Conservation (phyloP, 2,797 vertebrate genomes). For the Sebastes oblongus region DNA sequence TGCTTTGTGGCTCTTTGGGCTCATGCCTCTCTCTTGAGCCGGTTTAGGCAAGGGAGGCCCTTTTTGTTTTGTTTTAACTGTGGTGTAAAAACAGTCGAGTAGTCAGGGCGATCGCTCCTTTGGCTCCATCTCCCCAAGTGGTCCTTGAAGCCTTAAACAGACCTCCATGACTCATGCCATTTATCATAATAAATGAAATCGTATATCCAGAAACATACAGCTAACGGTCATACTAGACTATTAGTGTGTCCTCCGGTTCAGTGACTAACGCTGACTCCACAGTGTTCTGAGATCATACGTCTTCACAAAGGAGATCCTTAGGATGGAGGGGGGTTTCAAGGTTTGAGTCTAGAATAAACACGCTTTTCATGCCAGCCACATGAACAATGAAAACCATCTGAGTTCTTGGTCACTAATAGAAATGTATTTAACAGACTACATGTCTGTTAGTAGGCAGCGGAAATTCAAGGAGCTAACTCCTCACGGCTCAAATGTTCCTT, state of each 20-base stretch:
- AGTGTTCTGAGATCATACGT: conserved; percentile 36
- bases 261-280: conserved; percentile 57
- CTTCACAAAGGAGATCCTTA: conserved; percentile 23
- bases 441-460: conserved; percentile 41
- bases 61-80: conserved; percentile 63
- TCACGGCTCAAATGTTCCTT: conserved; percentile 17
- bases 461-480: conserved; percentile 34
- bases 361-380: conserved; percentile 27
- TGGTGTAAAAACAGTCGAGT: conserved; percentile 62
- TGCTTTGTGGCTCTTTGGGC: conserved; percentile 29
- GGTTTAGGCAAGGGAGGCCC: conserved; percentile 45
- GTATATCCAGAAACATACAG: conserved; percentile 24
- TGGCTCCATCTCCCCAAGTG: conserved; percentile 42
- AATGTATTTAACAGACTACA: conserved; percentile 34
- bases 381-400: conserved; percentile 52
- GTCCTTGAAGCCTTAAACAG: conserved; percentile 49
- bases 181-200: conserved; percentile 62
- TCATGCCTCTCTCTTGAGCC: conserved; percentile 28
- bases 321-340: conserved; percentile 31
- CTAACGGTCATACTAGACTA: conserved; percentile 20
- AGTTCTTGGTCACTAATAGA: conserved; percentile 23
- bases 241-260: conserved; percentile 18
- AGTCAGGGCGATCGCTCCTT: conserved; percentile 28
- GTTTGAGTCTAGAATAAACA: conserved; percentile 54
- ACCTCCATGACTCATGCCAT: conserved; percentile 56